Conservation (phyloP, 2,113 vertebrate genomes). For the Crotophaga sulcirostris region DNA sequence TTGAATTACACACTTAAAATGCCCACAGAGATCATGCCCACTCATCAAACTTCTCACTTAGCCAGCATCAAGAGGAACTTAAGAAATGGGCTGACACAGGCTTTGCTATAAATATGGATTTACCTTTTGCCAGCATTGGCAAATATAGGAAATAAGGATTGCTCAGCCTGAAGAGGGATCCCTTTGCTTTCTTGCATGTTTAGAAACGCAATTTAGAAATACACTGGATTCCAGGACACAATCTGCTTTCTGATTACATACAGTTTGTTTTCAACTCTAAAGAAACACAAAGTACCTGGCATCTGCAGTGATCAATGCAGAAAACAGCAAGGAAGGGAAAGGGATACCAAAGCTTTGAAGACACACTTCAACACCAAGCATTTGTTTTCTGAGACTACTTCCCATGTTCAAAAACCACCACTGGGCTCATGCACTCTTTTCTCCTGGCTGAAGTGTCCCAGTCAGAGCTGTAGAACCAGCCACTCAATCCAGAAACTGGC, state of each 20-base stretch:
- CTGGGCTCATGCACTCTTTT: not conserved
- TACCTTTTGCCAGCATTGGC: slow-evolving; percentile 10
- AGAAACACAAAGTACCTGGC: not conserved
- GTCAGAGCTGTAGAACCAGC: not conserved
- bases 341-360: fast-evolving
- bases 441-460: not conserved
- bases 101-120: slow-evolving; percentile 34
- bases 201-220: not conserved
- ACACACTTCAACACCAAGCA: not conserved
- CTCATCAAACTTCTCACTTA: not conserved
- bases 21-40: not conserved
- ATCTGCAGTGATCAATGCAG: not conserved
- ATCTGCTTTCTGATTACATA: not conserved
- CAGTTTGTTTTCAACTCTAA: not conserved
- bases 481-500: not conserved
- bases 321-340: not conserved
- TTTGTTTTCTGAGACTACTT: not conserved
- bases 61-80: not conserved
- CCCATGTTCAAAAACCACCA: not conserved
- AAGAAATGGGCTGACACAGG: slow-evolving; percentile 45
- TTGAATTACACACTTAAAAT: not conserved
- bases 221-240: not conserved
- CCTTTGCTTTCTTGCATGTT: not conserved
- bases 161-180: not conserved
- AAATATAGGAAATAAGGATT: not conserved